Conservation (phyloP, 2,888 invertebrate genomes). For the Eledona agricola region DNA sequence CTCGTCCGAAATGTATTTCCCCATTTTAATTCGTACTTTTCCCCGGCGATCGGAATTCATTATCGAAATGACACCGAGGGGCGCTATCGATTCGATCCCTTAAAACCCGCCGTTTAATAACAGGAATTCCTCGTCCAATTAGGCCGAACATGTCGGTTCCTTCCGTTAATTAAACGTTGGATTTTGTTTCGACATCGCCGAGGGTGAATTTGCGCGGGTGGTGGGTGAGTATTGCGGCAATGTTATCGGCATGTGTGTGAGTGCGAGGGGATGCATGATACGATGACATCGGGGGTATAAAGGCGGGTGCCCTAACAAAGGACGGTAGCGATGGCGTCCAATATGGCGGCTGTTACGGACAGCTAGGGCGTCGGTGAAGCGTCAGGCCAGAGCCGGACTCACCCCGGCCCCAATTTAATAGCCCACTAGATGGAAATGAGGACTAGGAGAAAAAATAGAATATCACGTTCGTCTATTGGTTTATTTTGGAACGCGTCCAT, state of each 20-base stretch:
- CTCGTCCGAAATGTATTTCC: no score
- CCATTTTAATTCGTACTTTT: no score
- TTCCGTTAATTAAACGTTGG: constrained; percentile 32
- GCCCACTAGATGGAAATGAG: background rate
- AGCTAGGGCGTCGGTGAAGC: constrained; percentile 55
- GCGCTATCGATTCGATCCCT: constrained; percentile 9
- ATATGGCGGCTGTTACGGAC: constrained; percentile 59
- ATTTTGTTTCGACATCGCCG: constrained; percentile 9
- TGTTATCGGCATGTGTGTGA: constrained; percentile 30
- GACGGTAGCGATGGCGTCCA: constrained; percentile 58
- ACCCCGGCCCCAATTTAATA: background rate
- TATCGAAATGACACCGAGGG: no score
- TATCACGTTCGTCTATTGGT: no score
- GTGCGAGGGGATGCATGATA: constrained; percentile 33
- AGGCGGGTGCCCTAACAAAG: constrained; percentile 51
- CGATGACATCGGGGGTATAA: constrained; percentile 47
- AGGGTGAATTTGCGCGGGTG: constrained; percentile 12
- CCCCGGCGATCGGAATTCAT: no score
- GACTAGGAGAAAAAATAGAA: no score
- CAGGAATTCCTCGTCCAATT: constrained; percentile 30
- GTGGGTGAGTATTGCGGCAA: no score
- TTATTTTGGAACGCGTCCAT: no score
- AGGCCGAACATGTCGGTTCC: constrained; percentile 17
- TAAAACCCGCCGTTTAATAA: constrained; percentile 16
- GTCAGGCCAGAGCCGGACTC: constrained; percentile 20